These are phyloP conservation scores for Cosmopolites sordidus DNA, from an alignment of 2,888 invertebrate genomes.

Conservation along the genomic window DNA sequence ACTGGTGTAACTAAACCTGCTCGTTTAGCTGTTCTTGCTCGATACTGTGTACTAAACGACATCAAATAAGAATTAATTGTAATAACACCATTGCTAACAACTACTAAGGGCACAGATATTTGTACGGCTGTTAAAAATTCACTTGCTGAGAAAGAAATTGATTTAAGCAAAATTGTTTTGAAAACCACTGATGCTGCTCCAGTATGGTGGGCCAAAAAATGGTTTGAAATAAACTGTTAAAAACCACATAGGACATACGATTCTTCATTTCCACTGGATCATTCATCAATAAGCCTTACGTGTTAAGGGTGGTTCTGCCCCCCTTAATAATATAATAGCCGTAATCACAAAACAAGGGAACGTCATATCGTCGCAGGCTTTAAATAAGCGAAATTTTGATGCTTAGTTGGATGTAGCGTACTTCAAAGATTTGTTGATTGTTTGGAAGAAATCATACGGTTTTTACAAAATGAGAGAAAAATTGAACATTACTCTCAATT, in stretches of 20 bases:
- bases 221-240: background rate
- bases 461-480: no score
- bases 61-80: conserved; percentile 26
- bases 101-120: conserved; percentile 19
- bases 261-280: conserved; percentile 4
- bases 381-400: conserved; percentile 12
- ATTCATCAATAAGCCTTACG: conserved; percentile 7
- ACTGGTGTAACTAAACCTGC: conserved; percentile 27
- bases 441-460: conserved; percentile 14
- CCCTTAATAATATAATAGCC: conserved; percentile 1
- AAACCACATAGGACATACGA: background rate
- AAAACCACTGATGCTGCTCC: conserved; percentile 18
- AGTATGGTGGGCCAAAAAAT: conserved; percentile 16
- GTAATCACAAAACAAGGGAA: conserved; percentile 8
- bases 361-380: conserved; percentile 6
- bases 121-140: conserved; percentile 24
- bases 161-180: conserved; percentile 9
- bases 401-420: conserved; percentile 14
- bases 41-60: conserved; percentile 19
- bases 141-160: conserved; percentile 24
- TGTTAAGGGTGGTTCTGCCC: background rate
- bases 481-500: background rate
- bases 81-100: conserved; percentile 24
- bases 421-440: conserved; percentile 14
- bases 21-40: conserved; percentile 28